phyloP scores from a whole-genome alignment of 2,888 invertebrate species.

The Antheraea yamamai region DNA sequence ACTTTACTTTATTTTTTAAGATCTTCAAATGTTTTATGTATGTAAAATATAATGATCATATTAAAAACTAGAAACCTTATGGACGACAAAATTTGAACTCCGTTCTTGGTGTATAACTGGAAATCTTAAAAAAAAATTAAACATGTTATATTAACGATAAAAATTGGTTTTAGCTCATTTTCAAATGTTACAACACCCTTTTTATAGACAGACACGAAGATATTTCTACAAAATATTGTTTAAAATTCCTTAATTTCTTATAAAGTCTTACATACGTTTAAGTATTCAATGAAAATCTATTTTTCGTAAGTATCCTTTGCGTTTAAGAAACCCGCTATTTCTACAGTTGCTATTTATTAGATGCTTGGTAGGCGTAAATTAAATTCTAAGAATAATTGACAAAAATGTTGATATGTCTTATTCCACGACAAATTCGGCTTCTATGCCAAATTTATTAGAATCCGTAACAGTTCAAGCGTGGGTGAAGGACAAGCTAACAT shows the following conservation, averaged over 20 bases:
- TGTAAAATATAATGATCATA: no score
- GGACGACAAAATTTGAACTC: no score
- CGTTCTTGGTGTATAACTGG: no score
- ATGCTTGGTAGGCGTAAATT: no score
- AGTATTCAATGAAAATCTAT: background rate
- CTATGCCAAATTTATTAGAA: background rate
- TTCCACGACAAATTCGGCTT: background rate
- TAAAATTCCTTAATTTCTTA: slow-evolving; percentile 42
- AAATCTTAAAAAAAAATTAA: no score
- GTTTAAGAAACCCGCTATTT: background rate
- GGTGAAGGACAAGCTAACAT: background rate
- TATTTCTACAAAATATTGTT: slow-evolving; percentile 54
- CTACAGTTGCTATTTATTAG: background rate
- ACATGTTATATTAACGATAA: no score
- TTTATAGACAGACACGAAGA: slow-evolving; percentile 53
- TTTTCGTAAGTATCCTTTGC: background rate
- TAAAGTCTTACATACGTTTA: background rate
- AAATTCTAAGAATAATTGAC: no score
- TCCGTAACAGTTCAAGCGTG: background rate
- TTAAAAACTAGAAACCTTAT: no score
- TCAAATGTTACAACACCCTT: slow-evolving; percentile 24
- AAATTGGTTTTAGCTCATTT: no score
- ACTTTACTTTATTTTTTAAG: no score
- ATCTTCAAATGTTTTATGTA: no score
- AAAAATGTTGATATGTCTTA: background rate